phyloP scores from a whole-genome alignment of 2,797 vertebrate genomes.

The Sebastes melanostomus region DNA sequence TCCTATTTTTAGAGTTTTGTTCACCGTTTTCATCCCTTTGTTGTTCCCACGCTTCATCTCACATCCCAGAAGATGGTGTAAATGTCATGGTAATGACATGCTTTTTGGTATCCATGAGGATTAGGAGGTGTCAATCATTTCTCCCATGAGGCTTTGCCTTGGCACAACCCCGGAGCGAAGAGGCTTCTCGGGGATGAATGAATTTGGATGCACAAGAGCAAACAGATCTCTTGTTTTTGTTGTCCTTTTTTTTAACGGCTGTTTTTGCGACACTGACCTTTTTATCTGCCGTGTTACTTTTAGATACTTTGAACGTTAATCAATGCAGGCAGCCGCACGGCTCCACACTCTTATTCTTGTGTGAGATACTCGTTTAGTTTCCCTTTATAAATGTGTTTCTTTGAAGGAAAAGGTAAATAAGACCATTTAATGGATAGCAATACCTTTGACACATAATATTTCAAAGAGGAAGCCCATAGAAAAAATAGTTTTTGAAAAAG shows the following conservation, averaged over 20 bases:
- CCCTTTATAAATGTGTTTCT: constrained; percentile 18
- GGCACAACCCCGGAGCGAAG: constrained; percentile 52
- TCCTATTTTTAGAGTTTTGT: constrained; percentile 51
- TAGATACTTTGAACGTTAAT: constrained; percentile 31
- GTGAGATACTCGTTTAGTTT: background rate
- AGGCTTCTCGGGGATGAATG: constrained; percentile 56
- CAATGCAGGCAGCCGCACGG: background rate
- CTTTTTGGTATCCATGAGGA: constrained; percentile 65
- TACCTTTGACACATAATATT: constrained; percentile 29
- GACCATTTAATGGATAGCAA: background rate
- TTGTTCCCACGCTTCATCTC: constrained; percentile 36
- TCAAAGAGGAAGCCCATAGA: constrained; percentile 23
- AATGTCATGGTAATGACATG: constrained; percentile 74
- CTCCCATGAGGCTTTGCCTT: constrained; percentile 58
- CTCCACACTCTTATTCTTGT: background rate
- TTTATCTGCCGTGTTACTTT: constrained; percentile 29
- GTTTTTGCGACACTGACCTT: constrained; percentile 5
- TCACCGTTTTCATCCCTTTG: constrained; percentile 48
- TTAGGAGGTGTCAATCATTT: constrained; percentile 75
- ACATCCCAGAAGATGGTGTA: constrained; percentile 55
- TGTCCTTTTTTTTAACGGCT: background rate
- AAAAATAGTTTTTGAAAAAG: constrained; percentile 28
- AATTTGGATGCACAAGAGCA: constrained; percentile 52
- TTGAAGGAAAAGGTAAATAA: constrained; percentile 24
- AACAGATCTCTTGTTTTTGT: constrained; percentile 13